Evolutionary conservation across 2,113 vertebrate genomes (phyloP), one percentile per base, ranked within the genome.

Genomic region (Copsychus sechellarum): DNA sequence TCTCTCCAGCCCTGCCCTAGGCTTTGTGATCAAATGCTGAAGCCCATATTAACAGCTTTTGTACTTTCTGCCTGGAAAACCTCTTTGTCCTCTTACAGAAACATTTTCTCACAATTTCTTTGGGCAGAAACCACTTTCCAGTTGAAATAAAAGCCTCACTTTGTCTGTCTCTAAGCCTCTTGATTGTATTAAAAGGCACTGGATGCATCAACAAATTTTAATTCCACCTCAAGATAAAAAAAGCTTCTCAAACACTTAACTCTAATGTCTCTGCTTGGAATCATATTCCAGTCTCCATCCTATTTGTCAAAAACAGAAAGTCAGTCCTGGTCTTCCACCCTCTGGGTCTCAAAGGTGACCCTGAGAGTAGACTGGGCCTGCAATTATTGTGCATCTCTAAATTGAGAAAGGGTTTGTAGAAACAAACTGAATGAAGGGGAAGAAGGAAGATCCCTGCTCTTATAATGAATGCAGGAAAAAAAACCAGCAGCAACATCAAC

Each of bases 31-130:
- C 92, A 92, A 97, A 92, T 80, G 54, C 51, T 66, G 81, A 58
- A 78, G 66, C 73, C 33, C 56, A 8, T 86, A 34, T 76, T 91
- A 97, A 96, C 24, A 92, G 90, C 78, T 92, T 96, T 92, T 95
- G 64, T 91, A 92, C 80, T 89, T 92, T 94, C 92, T 96, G 92
- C 77, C 91, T 95, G 70, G 81, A 81, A 95, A 93, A 91, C 38
- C 79, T 93, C 76, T 93, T 94, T 94, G 81, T 88, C 83, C 92
- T 73, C 70, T 87, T 57, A 72, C 57, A 88, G 47, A 88, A 93
- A 67, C n/a, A 56, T 96, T 91, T 95, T 93, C 67, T 92, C 69
- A 89, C 86, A 12, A 81, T 85, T 94, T 95, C 84, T 77, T 62
- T 53, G 91, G 50, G 62, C 91, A 95, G 85, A 96, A 97, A 85